phyloP scores from a whole-genome alignment of 1,140 invertebrate species.

The Drosophila bipectinata region DNA sequence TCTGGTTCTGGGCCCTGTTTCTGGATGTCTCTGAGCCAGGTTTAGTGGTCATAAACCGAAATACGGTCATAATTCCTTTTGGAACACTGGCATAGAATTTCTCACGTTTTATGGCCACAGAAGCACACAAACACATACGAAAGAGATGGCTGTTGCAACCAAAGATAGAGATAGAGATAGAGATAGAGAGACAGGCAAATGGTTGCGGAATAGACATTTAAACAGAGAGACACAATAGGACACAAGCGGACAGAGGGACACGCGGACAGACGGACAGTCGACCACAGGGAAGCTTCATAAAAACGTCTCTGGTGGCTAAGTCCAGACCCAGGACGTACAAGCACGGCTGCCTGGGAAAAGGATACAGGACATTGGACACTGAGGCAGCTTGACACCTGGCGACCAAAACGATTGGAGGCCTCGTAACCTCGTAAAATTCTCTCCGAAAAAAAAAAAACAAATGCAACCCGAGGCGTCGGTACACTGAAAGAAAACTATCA shows the following conservation, averaged over 20 bases:
- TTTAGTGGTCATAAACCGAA: conserved; percentile 77
- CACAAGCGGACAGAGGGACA: neutral
- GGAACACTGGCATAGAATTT: conserved; percentile 59
- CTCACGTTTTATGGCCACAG: conserved; percentile 67
- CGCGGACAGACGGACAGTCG: conserved; percentile 13
- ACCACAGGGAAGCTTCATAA: conserved; percentile 55
- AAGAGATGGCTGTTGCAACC: neutral
- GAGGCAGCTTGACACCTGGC: conserved; percentile 62
- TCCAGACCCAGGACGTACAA: neutral
- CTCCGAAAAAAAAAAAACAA: conserved; percentile 13
- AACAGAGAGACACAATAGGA: neutral
- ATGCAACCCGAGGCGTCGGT: conserved; percentile 3
- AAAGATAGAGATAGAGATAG: neutral
- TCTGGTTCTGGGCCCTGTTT: neutral
- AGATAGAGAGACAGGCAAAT: conserved; percentile 13
- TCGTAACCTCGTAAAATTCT: conserved; percentile 53
- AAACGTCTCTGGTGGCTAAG: conserved; percentile 66
- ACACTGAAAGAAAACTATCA: neutral
- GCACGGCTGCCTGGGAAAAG: neutral
- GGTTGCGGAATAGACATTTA: conserved; percentile 18
- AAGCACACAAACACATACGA: conserved; percentile 12
- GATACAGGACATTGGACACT: conserved; percentile 13
- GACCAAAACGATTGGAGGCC: conserved; percentile 40
- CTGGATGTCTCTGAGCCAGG: conserved; percentile 44
- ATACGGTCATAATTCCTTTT: conserved; percentile 74